Evolutionary conservation across 2,888 invertebrate genomes (phyloP).

Genomic region (Tipula confusa): DNA sequence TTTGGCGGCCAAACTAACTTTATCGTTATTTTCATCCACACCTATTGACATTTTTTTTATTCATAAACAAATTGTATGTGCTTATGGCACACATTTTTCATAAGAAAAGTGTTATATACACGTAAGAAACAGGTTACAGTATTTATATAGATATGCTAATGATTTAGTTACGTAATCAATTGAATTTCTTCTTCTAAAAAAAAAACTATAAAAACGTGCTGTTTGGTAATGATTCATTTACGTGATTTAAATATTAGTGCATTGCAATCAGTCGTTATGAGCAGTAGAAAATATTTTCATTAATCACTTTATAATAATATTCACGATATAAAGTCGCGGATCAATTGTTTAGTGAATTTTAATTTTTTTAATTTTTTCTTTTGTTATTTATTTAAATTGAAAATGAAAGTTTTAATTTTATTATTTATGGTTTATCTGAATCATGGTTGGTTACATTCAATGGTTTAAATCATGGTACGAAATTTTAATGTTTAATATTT

Average conservation of each 20-base stretch:
- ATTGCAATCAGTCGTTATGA: neutral
- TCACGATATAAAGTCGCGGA: neutral
- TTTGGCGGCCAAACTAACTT: neutral
- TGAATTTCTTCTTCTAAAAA: slow-evolving; percentile 1
- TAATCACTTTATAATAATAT: neutral
- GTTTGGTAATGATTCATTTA: neutral
- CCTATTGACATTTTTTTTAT: slow-evolving; percentile 16
- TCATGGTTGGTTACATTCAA: neutral
- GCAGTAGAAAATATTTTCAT: neutral
- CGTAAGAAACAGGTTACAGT: neutral
- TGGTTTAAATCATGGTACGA: too few relatives aligned
- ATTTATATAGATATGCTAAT: neutral
- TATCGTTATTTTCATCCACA: neutral
- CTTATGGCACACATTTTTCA: neutral
- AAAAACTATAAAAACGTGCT: neutral
- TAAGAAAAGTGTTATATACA: neutral
- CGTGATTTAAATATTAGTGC: slow-evolving; percentile 8
- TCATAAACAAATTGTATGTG: neutral
- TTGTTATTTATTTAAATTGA: neutral
- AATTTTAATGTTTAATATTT: neutral
- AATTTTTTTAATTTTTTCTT: neutral
- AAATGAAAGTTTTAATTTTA: slow-evolving; percentile 20
- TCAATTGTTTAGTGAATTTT: neutral
- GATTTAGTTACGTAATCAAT: neutral
- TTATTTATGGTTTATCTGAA: neutral